phyloP scores from a whole-genome alignment of 2,797 vertebrate species.

The Hoplostethus atlanticus region DNA sequence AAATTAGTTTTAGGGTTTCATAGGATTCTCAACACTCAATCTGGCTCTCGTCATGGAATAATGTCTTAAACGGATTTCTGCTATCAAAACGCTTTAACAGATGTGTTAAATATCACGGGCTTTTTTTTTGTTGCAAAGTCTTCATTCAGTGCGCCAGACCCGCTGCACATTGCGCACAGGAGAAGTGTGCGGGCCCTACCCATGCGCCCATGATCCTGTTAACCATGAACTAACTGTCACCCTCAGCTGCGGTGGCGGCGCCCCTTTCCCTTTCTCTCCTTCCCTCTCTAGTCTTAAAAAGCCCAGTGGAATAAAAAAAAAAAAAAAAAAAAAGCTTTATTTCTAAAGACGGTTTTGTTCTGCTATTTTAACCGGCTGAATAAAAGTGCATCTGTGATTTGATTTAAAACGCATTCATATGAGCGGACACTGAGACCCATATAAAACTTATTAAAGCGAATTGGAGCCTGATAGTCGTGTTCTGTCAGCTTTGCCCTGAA shows the following conservation, averaged over 20 bases:
- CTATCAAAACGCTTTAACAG: constrained; percentile 91
- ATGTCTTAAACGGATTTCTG: constrained; percentile 86
- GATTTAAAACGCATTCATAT: constrained; percentile 96
- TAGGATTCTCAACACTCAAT: constrained; percentile 84
- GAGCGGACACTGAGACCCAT: constrained; percentile 87
- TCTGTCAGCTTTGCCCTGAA: constrained; percentile 80
- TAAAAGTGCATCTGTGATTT: constrained; percentile 95
- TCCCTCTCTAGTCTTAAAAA: constrained; percentile 90
- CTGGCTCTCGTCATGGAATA: constrained; percentile 85
- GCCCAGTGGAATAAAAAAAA: constrained; percentile 78
- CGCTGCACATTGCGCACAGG: constrained; percentile 78
- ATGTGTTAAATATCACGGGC: constrained; percentile 94
- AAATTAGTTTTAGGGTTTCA: constrained; percentile 77
- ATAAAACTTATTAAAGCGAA: constrained; percentile 91
- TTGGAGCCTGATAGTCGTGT: constrained; percentile 81
- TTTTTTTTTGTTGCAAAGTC: constrained; percentile 81
- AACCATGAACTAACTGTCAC: constrained; percentile 99
- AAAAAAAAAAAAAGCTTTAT: constrained; percentile 80
- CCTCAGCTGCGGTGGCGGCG: constrained; percentile 92
- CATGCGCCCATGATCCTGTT: constrained; percentile 94
- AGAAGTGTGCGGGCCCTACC: constrained; percentile 90
- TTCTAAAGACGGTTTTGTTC: constrained; percentile 93
- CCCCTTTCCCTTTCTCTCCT: constrained; percentile 71
- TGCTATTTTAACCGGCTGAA: constrained; percentile 95
- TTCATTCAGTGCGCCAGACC: constrained; percentile 87